These are phyloP conservation scores for Cerastis leucographa DNA, from an alignment of 2,888 invertebrate species.

Conservation along the genomic window DNA sequence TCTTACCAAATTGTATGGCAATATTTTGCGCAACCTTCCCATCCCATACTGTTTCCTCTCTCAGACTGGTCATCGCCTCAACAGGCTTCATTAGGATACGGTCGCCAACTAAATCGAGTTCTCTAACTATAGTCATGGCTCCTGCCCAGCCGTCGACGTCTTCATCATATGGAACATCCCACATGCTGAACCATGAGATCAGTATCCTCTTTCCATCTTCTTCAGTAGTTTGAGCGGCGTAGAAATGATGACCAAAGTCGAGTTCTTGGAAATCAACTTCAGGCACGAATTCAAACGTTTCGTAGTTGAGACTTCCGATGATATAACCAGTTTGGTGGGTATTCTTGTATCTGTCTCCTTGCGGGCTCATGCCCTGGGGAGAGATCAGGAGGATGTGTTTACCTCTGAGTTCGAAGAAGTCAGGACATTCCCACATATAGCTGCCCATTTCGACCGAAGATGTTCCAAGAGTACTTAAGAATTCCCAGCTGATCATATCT, in stretches of 20 bases:
- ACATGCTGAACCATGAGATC: constrained; percentile 87
- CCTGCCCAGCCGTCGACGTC: constrained; percentile 87
- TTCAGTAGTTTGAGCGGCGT: constrained; percentile 85
- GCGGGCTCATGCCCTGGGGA: constrained; percentile 83
- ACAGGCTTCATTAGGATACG: constrained; percentile 83
- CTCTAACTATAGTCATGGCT: constrained; percentile 84
- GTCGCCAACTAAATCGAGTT: constrained; percentile 77
- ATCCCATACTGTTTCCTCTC: constrained; percentile 70
- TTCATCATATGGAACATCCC: constrained; percentile 83
- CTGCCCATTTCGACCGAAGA: constrained; percentile 79
- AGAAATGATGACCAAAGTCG: constrained; percentile 88
- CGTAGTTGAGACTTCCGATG: constrained; percentile 85
- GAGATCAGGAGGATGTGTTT: constrained; percentile 86
- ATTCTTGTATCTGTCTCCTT: constrained; percentile 86
- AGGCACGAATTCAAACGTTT: constrained; percentile 81
- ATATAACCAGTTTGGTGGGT: constrained; percentile 84
- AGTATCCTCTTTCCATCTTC: constrained; percentile 81
- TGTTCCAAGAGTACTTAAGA: constrained; percentile 80
- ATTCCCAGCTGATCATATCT: constrained; percentile 84
- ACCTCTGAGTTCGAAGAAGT: constrained; percentile 86
- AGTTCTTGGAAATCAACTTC: constrained; percentile 84
- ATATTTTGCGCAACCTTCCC: constrained; percentile 70
- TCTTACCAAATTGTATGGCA: constrained; percentile 74
- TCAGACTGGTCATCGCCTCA: constrained; percentile 74
- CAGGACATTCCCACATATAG: constrained; percentile 90